These are phyloP conservation scores for Gobio occitaniae DNA, from an alignment of 2,797 vertebrate genomes.

Conservation along the genomic window DNA sequence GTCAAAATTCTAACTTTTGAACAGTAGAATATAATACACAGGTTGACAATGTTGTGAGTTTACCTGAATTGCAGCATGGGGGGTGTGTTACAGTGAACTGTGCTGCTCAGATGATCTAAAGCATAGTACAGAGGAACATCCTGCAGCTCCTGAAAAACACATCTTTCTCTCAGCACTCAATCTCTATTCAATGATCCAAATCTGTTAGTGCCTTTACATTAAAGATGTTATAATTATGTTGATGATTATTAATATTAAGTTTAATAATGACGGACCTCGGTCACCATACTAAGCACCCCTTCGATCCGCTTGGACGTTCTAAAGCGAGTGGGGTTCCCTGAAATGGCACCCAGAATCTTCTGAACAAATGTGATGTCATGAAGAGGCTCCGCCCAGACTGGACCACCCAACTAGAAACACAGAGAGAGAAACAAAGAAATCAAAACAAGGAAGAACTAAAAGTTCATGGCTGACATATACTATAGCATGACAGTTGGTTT, in stretches of 20 bases:
- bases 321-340: constrained; percentile 83
- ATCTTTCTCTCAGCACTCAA: not conserved
- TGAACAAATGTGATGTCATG: constrained; percentile 84
- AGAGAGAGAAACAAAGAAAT: constrained; percentile 10
- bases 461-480: not conserved
- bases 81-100: constrained; percentile 86
- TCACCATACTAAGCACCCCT: constrained; percentile 88
- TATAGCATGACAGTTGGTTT: not conserved
- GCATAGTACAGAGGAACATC: constrained; percentile 91
- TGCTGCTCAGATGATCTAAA: constrained; percentile 88
- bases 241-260: not conserved
- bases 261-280: constrained; percentile 76
- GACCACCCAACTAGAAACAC: constrained; percentile 83
- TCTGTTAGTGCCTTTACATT: not conserved
- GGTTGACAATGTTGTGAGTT: not conserved
- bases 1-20: not conserved
- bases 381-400: constrained; percentile 88
- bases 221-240: not conserved
- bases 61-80: constrained; percentile 82
- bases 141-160: constrained; percentile 81
- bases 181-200: not conserved
- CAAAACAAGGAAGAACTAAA: constrained; percentile 8
- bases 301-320: constrained; percentile 84
- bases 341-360: constrained; percentile 80
- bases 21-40: not conserved